Evolutionary conservation across 2,113 vertebrate genomes (phyloP), one percentile per base, ranked within the genome.

Genomic region (Platichthys flesus): DNA sequence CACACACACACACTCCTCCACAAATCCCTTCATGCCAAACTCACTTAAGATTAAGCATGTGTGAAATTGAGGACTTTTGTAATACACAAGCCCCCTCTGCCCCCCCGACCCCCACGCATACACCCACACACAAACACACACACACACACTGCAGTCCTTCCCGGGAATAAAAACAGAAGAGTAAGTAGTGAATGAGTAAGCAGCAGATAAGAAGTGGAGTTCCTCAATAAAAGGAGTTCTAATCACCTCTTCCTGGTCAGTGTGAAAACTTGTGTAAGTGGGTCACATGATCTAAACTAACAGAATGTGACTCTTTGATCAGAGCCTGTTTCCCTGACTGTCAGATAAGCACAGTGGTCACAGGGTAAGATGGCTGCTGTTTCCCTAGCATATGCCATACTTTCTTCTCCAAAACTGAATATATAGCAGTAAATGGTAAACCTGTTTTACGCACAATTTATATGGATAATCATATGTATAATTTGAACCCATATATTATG

Each of bases 11-110:
- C 66, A 81, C 85, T 85, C 88, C 87, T 79, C 89, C 95, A 93
- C 96, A 98, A 97, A 98, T 98, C 96, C 96, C 95, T 97, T 97
- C 96, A 96, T 94, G 95, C 93, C 95, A 96, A 96, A 95, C 96
- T 96, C 95, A 96, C 95, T 96, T 96, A 96, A 95, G 96, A 97
- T 95, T 97, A 98, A 97, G 96, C 96, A 96, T 96, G 95, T 97
- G 97, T 97, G 97, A 98, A 98, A 98, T 97, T 97, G 96, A 97
- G 96, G 96, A 95, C 95, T 96, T 96, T 96, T 60, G 94, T 94
- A 95, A 96, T 95, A 95, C 95, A 95, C 95, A 94, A 77, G 66
- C 92, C 91, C 93, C 90, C 85, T 85, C 72, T 83, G 35, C 80
- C 71, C 71, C 85, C 84, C 71, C 82, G 28, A 79, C 71, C 73